Base-by-base conservation (phyloP, 2,113 vertebrate genomes). In the Uria aalge region DNA sequence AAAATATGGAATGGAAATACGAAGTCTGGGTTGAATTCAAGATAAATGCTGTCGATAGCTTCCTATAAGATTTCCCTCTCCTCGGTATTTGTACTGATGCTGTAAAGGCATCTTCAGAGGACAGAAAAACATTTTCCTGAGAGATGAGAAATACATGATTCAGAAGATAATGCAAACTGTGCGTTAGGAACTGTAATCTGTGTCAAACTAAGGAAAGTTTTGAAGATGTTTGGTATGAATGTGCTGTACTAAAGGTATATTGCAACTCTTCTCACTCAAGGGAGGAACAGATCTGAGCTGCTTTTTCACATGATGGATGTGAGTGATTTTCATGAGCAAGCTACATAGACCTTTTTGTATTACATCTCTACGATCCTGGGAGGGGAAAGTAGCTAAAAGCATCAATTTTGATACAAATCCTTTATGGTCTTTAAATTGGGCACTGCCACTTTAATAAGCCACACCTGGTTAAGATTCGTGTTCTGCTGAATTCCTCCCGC, bases 361-460 rank as follows among this genome's bases (percentile, higher is more conserved):
- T 97, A 96, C 74, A 88, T n/a, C 57, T 95, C 78, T 29, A 56
- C 34, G 24, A 75, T 81, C 74, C 83, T 88, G 67, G 94, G 96
- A 97, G 72, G 88, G 77, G 53, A 96, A 92, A 64, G 92, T 64
- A 94, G 91, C 93, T 97, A 96, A 97, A 95, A 89, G 66, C 94
- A 97, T 96, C 95, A 94, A 95, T 92, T 96, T 94, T 97, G 95
- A 95, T 97, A 96, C 67, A 97, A 88, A 96, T 96, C 59, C 59
- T 97, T 97, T 97, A 97, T 96, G 93, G 94, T 92, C 84, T 96
- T 97, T 93, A 94, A 95, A 97, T 96, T 97, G 95, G 91, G 90
- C 62, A 27, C 88, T 97, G 93, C 85, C 94, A 95, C 94, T 97
- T 98, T 98, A 97, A 98, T 97, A 97, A 96, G 67, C 69, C 80